These are phyloP conservation scores for Heteromormyrus szaboi DNA, from an alignment of 2,797 vertebrate genomes.

Conservation along the genomic window DNA sequence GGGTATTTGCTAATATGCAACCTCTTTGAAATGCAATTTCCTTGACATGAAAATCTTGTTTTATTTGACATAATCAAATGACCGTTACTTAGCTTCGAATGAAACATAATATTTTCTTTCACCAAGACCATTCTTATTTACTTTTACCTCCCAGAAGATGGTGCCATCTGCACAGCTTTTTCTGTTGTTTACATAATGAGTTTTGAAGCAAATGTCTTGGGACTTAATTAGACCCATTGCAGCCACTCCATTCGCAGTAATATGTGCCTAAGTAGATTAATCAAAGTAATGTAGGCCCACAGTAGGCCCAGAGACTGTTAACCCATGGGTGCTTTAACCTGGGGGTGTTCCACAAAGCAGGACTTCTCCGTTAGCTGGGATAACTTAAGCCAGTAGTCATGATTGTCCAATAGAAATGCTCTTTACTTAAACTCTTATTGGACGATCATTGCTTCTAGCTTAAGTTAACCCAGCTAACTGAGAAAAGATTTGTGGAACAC, in stretches of 20 bases:
- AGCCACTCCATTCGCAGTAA: conserved; percentile 24
- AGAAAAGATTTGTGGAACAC: not conserved
- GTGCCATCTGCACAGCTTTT: not conserved
- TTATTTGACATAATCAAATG: not conserved
- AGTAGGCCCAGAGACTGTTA: not conserved
- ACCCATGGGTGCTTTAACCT: not conserved
- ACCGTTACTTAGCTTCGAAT: not conserved
- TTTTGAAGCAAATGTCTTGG: conserved; percentile 29
- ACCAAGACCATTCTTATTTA: not conserved
- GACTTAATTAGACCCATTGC: conserved; percentile 37
- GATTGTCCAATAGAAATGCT: not conserved
- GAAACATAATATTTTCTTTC: not conserved
- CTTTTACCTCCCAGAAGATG: not conserved
- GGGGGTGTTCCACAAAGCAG: not conserved
- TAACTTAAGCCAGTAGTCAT: not conserved
- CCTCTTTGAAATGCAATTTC: not conserved
- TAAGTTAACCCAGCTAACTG: not conserved
- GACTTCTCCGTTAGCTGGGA: not conserved
- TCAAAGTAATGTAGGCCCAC: conserved; percentile 26
- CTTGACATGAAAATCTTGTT: not conserved
- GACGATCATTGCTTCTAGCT: not conserved
- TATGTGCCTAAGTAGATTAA: conserved; percentile 40
- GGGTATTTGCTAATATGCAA: not conserved
- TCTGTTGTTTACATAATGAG: conserved; percentile 25
- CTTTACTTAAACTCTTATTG: not conserved